Conservation (phyloP, 1,140 invertebrate genomes). For the Ceratina japonica region DNA sequence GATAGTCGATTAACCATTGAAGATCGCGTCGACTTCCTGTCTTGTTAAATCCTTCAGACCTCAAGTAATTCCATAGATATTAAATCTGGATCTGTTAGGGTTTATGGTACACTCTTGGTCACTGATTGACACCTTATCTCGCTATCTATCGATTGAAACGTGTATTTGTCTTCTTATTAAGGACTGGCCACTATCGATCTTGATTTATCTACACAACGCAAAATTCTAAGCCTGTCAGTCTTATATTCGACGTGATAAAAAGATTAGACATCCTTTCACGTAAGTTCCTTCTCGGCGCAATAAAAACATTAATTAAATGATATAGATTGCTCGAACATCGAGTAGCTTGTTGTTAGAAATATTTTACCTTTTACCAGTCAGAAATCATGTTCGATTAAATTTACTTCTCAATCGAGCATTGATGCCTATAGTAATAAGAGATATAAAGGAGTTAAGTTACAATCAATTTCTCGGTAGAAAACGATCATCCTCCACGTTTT, state of each 20-base stretch:
- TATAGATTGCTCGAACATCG: not conserved
- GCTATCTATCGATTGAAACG: not conserved
- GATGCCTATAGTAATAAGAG: not conserved
- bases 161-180: constrained; percentile 29
- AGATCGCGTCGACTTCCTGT: not conserved
- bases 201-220: not conserved
- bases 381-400: constrained; percentile 1
- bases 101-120: not conserved
- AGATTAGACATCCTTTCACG: not conserved
- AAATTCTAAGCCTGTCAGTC: not conserved
- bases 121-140: constrained; percentile 19
- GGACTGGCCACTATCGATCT: not conserved
- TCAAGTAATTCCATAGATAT: not conserved
- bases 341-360: not conserved
- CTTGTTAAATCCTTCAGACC: not conserved
- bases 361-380: not conserved
- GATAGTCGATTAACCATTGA: not conserved
- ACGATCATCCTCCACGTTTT: too few species aligned
- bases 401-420: not conserved
- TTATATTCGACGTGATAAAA: not conserved
- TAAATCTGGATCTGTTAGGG: not conserved
- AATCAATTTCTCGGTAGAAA: too few species aligned
- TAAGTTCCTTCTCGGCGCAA: not conserved
- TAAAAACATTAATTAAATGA: too few species aligned
- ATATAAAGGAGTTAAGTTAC: not conserved